These are phyloP conservation scores for Sclerodermus sp. DNA, from an alignment of 2,888 invertebrate species.

Conservation along the genomic window DNA sequence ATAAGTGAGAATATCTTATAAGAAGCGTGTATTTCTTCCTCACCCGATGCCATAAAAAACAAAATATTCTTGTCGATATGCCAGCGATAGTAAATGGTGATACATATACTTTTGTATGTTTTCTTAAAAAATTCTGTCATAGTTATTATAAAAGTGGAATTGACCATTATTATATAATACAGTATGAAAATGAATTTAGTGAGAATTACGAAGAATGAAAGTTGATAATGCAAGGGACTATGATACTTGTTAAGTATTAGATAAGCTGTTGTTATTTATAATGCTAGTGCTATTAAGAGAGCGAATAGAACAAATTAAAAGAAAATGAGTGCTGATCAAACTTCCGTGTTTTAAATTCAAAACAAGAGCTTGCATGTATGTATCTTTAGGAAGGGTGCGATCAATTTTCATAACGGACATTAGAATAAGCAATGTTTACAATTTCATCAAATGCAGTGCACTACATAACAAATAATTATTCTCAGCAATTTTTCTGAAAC, in stretches of 20 bases:
- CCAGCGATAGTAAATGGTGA: too few species aligned
- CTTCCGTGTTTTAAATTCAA: constrained; percentile 20
- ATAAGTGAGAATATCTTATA: too few species aligned
- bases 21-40: too few species aligned
- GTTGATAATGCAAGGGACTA: constrained; percentile 23
- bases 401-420: constrained; percentile 24
- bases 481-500: constrained; percentile 21
- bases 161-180: constrained; percentile 17
- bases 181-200: constrained; percentile 12
- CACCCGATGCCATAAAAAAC: too few species aligned
- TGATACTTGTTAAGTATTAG: constrained; percentile 33
- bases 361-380: constrained; percentile 17
- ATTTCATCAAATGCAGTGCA: constrained; percentile 24
- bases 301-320: constrained; percentile 4
- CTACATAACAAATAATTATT: constrained; percentile 23
- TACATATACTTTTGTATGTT: too few species aligned
- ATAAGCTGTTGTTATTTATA: constrained; percentile 38
- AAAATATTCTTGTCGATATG: too few species aligned
- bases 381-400: constrained; percentile 22
- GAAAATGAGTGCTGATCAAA: constrained; percentile 17
- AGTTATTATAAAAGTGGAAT: constrained; percentile 25
- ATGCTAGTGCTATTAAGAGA: constrained; percentile 19
- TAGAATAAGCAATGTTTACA: constrained; percentile 20
- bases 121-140: too few species aligned
- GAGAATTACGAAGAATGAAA: constrained; percentile 16